A percentile compares a stretch with the other conserved stretches of the same genome.
phyloP scores from a whole-genome alignment of 2,113 vertebrate species.

The Thamnophis sirtalis region DNA sequence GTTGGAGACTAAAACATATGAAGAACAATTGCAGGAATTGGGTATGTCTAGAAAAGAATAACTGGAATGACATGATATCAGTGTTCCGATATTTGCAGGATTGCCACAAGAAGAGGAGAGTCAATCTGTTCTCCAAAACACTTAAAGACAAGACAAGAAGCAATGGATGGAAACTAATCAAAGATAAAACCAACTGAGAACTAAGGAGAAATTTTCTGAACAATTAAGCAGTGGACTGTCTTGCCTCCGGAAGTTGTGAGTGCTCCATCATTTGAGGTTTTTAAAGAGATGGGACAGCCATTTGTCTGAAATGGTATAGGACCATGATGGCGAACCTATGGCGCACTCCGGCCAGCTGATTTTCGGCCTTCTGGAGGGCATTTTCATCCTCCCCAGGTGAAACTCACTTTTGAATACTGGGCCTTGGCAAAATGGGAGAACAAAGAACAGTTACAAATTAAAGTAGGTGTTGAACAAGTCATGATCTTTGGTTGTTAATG shows the following conservation, averaged over 20 bases:
- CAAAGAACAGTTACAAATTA: not conserved
- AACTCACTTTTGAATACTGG: not conserved
- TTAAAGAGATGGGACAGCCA: not conserved
- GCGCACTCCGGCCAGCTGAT: no score
- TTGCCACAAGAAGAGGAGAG: not conserved
- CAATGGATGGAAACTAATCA: not conserved
- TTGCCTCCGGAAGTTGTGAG: not conserved
- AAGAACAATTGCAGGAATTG: not conserved
- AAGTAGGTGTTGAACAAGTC: not conserved
- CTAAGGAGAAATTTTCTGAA: not conserved
- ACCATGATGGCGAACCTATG: no score
- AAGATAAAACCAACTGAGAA: not conserved
- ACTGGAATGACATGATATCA: not conserved
- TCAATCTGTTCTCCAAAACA: not conserved
- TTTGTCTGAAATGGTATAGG: not conserved
- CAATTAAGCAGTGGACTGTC: not conserved
- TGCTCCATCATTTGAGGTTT: not conserved
- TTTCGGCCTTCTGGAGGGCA: no score
- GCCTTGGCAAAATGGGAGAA: not conserved
- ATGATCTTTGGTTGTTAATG: not conserved
- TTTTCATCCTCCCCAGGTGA: no score
- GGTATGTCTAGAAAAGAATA: not conserved
- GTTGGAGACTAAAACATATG: not conserved
- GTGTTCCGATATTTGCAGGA: not conserved
- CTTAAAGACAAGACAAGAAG: not conserved